Evolutionary conservation across 2,888 invertebrate genomes (phyloP).

Genomic region (Mesodorylaimus sp.): DNA sequence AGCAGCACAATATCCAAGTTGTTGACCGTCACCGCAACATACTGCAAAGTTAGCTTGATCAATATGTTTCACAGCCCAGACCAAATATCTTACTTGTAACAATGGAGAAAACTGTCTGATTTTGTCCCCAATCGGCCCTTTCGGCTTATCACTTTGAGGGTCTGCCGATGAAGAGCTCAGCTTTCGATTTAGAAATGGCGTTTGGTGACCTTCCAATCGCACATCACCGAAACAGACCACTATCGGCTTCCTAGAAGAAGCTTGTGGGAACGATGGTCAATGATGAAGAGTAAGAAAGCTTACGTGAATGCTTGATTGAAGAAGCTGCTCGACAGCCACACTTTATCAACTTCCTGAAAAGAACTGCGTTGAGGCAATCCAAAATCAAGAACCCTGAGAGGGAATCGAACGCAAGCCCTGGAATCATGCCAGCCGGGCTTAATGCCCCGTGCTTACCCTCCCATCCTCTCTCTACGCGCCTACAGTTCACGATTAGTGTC

Average conservation of each 20-base stretch:
- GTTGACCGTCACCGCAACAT: slow-evolving; percentile 27
- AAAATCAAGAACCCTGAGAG: too few relatives aligned
- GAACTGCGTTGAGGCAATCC: too few relatives aligned
- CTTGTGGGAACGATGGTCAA: background rate
- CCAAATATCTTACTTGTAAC: background rate
- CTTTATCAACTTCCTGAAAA: slow-evolving; percentile 28
- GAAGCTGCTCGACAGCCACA: slow-evolving; percentile 30
- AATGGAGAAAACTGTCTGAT: too few relatives aligned
- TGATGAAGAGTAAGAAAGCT: slow-evolving; percentile 9
- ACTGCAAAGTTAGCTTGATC: slow-evolving; percentile 20
- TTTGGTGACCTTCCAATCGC: slow-evolving; percentile 29
- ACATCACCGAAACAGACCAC: slow-evolving; percentile 28
- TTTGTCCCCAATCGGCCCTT: too few relatives aligned
- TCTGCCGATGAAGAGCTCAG: too few relatives aligned
- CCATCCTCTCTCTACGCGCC: too few relatives aligned
- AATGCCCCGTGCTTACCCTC: too few relatives aligned
- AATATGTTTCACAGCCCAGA: background rate
- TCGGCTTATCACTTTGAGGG: too few relatives aligned
- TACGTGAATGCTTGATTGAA: slow-evolving; percentile 29
- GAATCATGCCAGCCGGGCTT: too few relatives aligned
- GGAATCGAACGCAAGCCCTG: too few relatives aligned
- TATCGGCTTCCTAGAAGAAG: slow-evolving; percentile 24
- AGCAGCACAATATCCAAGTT: slow-evolving; percentile 32
- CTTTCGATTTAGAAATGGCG: too few relatives aligned
- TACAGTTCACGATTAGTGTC: too few relatives aligned